phyloP scores from a whole-genome alignment of 1,140 invertebrate genomes.

The Coelopa frigida region DNA sequence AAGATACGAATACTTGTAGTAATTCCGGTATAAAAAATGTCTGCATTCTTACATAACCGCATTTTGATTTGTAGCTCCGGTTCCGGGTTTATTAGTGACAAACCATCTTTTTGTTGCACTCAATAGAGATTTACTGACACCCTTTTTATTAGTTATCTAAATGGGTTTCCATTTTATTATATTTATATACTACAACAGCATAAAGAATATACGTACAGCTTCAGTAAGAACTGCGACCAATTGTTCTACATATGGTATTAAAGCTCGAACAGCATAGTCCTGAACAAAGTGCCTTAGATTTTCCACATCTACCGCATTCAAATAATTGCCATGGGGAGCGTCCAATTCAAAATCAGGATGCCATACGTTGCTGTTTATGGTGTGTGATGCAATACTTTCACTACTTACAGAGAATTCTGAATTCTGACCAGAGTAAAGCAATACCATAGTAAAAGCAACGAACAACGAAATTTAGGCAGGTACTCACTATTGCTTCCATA shows the following conservation, averaged over 20 bases:
- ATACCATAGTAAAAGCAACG: conserved; percentile 1
- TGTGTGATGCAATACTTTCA: conserved; percentile 51
- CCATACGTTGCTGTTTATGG: conserved; percentile 53
- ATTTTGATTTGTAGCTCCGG: conserved; percentile 59
- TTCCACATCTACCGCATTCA: conserved; percentile 76
- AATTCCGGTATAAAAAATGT: conserved; percentile 10
- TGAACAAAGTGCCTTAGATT: conserved; percentile 76
- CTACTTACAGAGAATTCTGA: conserved; percentile 50
- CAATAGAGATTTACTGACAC: conserved; percentile 83
- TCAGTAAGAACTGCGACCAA: conserved; percentile 78
- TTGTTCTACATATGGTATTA: conserved; percentile 85
- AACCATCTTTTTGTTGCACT: conserved; percentile 94
- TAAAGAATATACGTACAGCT: conserved; percentile 56
- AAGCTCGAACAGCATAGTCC: conserved; percentile 78
- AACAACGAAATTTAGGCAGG: neutral
- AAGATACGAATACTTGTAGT: neutral
- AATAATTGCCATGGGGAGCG: conserved; percentile 60
- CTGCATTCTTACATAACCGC: conserved; percentile 64
- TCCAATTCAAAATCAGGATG: conserved; percentile 35
- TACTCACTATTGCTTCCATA: conserved; percentile 32
- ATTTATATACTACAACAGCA: too few species aligned
- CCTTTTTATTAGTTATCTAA: conserved; percentile 75
- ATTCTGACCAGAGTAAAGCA: conserved; percentile 15
- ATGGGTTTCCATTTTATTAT: conserved; percentile 7
- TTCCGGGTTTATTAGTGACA: conserved; percentile 76